A percentile compares a stretch with the other conserved stretches of the same genome.
Conservation (phyloP, 1,140 invertebrate species). For the Asobara japonica region DNA sequence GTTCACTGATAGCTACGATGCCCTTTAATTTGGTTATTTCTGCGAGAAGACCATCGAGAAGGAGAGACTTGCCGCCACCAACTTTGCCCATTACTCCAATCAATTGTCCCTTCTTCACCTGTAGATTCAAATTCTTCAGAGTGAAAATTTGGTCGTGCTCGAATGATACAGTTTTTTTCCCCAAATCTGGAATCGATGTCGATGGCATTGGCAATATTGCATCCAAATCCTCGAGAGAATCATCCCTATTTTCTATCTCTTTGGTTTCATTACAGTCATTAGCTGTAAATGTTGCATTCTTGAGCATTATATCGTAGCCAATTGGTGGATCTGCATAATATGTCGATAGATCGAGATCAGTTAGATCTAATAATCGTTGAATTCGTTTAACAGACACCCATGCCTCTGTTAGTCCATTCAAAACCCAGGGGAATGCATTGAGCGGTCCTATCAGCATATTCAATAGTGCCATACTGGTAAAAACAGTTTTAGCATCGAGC, state of each 20-base stretch:
- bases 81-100: constrained; percentile 78
- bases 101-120: constrained; percentile 73
- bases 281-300: constrained; percentile 63
- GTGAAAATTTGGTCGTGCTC: constrained; percentile 56
- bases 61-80: constrained; percentile 81
- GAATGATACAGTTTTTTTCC: constrained; percentile 46
- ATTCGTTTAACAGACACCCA: constrained; percentile 89
- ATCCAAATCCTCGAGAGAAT: constrained; percentile 21
- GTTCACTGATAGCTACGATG: constrained; percentile 71
- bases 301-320: constrained; percentile 61
- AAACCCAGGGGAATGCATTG: constrained; percentile 98
- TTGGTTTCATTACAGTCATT: constrained; percentile 38
- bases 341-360: constrained; percentile 70
- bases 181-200: constrained; percentile 37
- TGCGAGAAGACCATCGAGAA: constrained; percentile 78
- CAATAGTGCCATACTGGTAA: constrained; percentile 93
- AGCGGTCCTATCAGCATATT: constrained; percentile 96
- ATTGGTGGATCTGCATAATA: constrained; percentile 60
- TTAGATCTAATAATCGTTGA: constrained; percentile 78
- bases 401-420: constrained; percentile 95
- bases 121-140: constrained; percentile 69
- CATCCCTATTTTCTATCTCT: neutral
- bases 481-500: constrained; percentile 89
- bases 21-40: constrained; percentile 77
- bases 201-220: constrained; percentile 38